Percentiles rank a stretch among this genome's conserved stretches.
Evolutionary conservation across 2,797 vertebrate species (phyloP).

Genomic region (Lacerta viridis): DNA sequence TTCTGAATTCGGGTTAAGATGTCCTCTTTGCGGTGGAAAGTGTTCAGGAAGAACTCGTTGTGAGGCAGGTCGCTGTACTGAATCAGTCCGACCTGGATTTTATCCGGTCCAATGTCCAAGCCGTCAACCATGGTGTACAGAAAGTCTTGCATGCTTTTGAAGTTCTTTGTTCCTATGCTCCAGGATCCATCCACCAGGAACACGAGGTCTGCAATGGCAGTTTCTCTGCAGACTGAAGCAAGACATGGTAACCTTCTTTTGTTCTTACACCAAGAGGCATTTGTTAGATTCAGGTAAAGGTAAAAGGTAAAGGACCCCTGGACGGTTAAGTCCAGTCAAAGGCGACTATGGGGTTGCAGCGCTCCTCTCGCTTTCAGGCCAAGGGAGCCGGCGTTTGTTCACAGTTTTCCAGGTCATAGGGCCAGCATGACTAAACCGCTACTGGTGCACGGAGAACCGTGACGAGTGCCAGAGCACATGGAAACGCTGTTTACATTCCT

Average conservation of each 20-base stretch:
- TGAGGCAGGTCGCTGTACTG: slow-evolving; percentile 79
- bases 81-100: slow-evolving; percentile 83
- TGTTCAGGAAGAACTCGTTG: slow-evolving; percentile 83
- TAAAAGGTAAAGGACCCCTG: too few species aligned
- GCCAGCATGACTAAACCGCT: too few species aligned
- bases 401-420: too few species aligned
- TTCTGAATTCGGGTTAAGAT: slow-evolving; percentile 77
- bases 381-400: too few species aligned
- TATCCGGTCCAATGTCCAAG: slow-evolving; percentile 82
- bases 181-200: slow-evolving; percentile 87
- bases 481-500: too few species aligned
- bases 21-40: slow-evolving; percentile 67
- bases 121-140: slow-evolving; percentile 77
- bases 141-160: slow-evolving; percentile 80
- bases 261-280: not conserved
- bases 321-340: too few species aligned
- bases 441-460: too few species aligned
- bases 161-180: slow-evolving; percentile 81
- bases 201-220: slow-evolving; percentile 83
- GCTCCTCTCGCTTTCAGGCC: too few species aligned
- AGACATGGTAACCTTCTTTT: not conserved
- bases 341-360: too few species aligned
- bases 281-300: not conserved
- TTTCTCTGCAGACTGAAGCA: slow-evolving; percentile 83
- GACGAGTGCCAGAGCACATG: too few species aligned